Evolutionary conservation across 2,113 vertebrate genomes (phyloP).

Genomic region (Eubucco bourcierii): DNA sequence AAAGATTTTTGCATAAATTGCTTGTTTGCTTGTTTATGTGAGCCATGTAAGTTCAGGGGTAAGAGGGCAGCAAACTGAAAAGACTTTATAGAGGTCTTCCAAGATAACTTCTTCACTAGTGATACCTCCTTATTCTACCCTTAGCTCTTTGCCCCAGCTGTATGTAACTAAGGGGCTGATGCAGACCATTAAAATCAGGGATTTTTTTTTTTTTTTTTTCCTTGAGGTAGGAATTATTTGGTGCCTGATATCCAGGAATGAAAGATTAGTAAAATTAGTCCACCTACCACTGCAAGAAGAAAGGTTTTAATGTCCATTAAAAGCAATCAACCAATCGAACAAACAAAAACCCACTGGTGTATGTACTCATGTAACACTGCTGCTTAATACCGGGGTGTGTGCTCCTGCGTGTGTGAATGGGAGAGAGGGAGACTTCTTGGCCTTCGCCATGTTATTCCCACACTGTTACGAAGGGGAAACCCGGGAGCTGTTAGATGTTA

Average conservation of each 20-base stretch:
- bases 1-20: neutral
- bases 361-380: neutral
- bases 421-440: neutral
- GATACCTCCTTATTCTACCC: neutral
- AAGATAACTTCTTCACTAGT: neutral
- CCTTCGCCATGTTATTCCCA: neutral
- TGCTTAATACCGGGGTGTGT: neutral
- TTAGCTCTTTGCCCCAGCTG: neutral
- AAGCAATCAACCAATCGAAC: neutral
- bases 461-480: neutral
- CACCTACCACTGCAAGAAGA: neutral
- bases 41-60: neutral
- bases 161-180: neutral
- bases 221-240: neutral
- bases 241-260: neutral
- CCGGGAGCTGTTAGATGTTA: neutral
- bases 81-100: neutral
- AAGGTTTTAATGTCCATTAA: neutral
- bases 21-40: neutral
- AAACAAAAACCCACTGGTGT: accelerated
- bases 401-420: neutral
- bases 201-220: neutral
- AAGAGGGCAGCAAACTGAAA: neutral
- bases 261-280: neutral
- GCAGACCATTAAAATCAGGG: neutral